Evolutionary conservation across 2,113 vertebrate species (phyloP).

Genomic region (Nannospalax galili): DNA sequence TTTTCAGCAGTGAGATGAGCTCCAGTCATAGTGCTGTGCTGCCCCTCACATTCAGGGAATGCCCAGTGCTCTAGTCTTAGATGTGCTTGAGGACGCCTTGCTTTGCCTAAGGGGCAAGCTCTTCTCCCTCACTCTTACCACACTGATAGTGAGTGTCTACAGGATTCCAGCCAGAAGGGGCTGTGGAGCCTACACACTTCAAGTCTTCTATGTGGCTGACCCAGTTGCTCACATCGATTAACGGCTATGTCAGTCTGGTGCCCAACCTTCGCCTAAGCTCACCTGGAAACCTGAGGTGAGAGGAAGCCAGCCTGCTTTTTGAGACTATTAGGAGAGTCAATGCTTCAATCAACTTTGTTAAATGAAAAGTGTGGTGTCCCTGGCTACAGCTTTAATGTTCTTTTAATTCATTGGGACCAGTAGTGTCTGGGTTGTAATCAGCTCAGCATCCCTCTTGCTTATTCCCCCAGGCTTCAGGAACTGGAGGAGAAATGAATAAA

Average conservation of each 20-base stretch:
- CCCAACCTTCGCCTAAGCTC: neutral
- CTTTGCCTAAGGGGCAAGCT: neutral
- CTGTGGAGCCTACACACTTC: neutral
- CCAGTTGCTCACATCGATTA: too few relatives aligned
- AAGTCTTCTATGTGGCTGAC: neutral
- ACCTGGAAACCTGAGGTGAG: neutral
- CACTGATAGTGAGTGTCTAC: neutral
- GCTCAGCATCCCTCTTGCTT: neutral
- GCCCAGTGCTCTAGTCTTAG: rapidly evolving
- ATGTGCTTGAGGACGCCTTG: neutral
- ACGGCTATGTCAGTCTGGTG: neutral
- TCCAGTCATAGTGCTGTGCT: neutral
- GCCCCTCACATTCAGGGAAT: neutral
- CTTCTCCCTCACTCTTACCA: neutral
- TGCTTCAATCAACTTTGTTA: neutral
- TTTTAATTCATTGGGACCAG: constrained; percentile 54
- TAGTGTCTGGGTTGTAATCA: constrained; percentile 4
- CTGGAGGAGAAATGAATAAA: neutral
- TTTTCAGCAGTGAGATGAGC: neutral
- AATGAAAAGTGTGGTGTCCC: constrained; percentile 34
- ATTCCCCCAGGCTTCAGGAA: neutral
- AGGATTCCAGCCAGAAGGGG: neutral
- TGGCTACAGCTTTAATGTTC: neutral
- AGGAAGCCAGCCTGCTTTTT: constrained; percentile 6
- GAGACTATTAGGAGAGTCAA: neutral